Conservation (phyloP, 1,140 invertebrate species). For the Limonius californicus region DNA sequence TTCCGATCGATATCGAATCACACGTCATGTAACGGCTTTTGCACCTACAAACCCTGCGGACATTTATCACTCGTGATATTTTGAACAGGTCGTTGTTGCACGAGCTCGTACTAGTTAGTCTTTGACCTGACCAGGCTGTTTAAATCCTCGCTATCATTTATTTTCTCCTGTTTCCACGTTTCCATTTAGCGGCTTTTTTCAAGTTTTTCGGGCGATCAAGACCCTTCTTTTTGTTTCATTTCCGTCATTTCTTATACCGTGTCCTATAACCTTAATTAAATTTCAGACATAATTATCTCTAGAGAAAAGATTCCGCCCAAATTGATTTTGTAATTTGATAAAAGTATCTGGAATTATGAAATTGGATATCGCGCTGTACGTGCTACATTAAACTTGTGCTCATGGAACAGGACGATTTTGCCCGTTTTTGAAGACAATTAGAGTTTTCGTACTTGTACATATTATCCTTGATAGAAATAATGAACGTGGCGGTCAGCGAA, state of each 20-base stretch:
- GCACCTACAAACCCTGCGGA: no score
- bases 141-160: not conserved
- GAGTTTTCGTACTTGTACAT: not conserved
- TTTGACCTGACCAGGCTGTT: not conserved
- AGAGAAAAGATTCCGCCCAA: not conserved
- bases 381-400: not conserved
- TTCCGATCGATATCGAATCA: no score
- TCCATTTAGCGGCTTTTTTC: not conserved
- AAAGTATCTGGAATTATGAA: not conserved
- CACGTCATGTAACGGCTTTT: no score
- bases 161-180: not conserved
- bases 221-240: not conserved
- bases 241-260: not conserved
- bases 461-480: not conserved
- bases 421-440: not conserved
- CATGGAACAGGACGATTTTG: no score
- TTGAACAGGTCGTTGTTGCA: not conserved
- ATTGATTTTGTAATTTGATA: not conserved
- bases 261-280: conserved; percentile 1
- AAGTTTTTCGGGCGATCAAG: not conserved
- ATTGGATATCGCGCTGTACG: not conserved
- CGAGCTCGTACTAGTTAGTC: not conserved
- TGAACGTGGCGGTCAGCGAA: not conserved
- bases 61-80: not conserved
- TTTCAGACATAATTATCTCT: not conserved